Evolutionary conservation across 2,797 vertebrate genomes (phyloP), one percentile per base, ranked within the genome.

Genomic region (Spinus pinus): DNA sequence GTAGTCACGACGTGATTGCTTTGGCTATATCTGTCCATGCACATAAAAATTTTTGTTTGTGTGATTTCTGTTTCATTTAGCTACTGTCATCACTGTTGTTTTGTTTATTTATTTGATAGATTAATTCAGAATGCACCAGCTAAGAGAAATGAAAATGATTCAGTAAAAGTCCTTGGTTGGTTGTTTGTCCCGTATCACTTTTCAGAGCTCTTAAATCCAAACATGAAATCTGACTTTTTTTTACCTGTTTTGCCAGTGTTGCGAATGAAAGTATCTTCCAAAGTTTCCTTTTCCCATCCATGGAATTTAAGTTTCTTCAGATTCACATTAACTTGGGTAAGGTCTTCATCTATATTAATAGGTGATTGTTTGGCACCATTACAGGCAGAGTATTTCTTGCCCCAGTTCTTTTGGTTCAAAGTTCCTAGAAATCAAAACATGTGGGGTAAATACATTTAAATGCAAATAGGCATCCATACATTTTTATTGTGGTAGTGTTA

Each of bases 221-320:
- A 88, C 27, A 90, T 12, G 64, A 89, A 82, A 58, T 89, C n/a
- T 79, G 60, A 86, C 14, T 62, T 47, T 47, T 47, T 47, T 58
- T 97, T 95, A 99, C 99, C 99, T 75, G 99, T 99, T 98, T 99
- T 99, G 41, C 99, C 99, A 66, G 99, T 98, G 65, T 99, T 99
- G 81, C 98, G 98, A 95, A 99, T 98, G 95, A 98, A 98, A 11
- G 98, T 98, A n/a, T 95, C 93, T 92, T 98, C 98, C 39, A 95
- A 93, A 10, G 98, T 98, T 88, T 96, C 90, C 81, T 97, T 98
- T 72, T 99, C 98, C 99, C 99, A 99, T 67, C 98, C 99, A 39
- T 99, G 98, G 66, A 99, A 99, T 73, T 94, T 97, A 86, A 99
- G 96, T 92, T 98, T 98, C 97, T 99, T 99, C 94, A 99, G 98